phyloP scores from a whole-genome alignment of 2,797 vertebrate species.

The Sandelia bainsii region DNA sequence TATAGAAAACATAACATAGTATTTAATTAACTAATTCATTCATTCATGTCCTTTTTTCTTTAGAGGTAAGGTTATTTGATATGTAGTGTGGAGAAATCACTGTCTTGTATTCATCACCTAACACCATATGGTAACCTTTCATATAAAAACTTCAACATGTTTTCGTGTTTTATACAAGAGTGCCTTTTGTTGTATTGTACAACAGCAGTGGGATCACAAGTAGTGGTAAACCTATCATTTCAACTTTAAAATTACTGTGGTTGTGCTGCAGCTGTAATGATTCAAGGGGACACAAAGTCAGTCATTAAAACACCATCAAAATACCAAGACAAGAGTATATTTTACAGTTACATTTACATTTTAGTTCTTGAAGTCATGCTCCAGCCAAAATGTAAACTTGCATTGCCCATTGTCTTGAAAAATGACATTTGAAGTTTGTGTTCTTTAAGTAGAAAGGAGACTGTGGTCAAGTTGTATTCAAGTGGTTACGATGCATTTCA shows the following conservation, averaged over 20 bases:
- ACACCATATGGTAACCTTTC: conserved; percentile 3
- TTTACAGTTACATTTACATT: conserved; percentile 33
- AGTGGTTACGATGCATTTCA: background rate
- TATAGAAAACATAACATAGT: background rate
- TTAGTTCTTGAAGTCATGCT: conserved; percentile 4
- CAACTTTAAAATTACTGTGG: conserved; percentile 37
- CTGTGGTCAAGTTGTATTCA: background rate
- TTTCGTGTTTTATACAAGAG: conserved; percentile 24
- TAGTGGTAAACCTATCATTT: conserved; percentile 55
- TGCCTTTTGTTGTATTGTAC: conserved; percentile 45
- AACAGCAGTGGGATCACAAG: conserved; percentile 45
- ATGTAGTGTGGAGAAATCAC: background rate
- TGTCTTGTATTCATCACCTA: conserved; percentile 20
- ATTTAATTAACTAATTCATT: no score
- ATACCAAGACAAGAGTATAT: conserved; percentile 9
- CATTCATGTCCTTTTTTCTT: background rate
- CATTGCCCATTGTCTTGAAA: background rate
- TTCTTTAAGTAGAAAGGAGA: background rate
- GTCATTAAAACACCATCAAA: conserved; percentile 15
- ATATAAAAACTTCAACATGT: conserved; percentile 21
- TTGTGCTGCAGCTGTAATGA: conserved; percentile 41
- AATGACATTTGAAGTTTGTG: conserved; percentile 1
- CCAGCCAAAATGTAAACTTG: background rate
- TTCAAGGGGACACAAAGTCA: conserved; percentile 50
- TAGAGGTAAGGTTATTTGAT: background rate